Evolutionary conservation across 2,113 vertebrate genomes (phyloP), one percentile per base, ranked within the genome.

Genomic region (Lophochroa leadbeateri): DNA sequence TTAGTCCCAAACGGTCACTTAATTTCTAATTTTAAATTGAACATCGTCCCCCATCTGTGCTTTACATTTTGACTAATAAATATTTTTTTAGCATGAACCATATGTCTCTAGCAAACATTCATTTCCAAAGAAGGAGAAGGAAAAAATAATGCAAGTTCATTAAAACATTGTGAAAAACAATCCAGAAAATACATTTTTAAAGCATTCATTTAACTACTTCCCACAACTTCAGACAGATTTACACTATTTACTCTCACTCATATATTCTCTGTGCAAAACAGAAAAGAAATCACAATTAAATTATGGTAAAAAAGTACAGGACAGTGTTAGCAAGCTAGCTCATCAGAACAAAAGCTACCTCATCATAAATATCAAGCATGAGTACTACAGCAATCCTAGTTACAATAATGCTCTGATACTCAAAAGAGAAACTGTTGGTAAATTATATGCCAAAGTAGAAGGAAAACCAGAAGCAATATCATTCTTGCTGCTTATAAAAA

Each of bases 11-110:
- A 60, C 3, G 18, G 21, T 72, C 0, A 0, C n/a, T 71, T 92
- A 44, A 83, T 95, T 88, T 83, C 82, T 86, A 81, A 93, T 93
- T 67, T 78, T 19, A 33, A 55, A 70, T 91, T 81, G 20, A 69
- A 21, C 44, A 74, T 55, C 58, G 46, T 53, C 17, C 49, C 41
- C 61, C 64, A 78, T 74, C 71, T 93, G 58, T 63, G 68, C 43
- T 67, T 55, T 74, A 53, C 10, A 43, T 86, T 90, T 86, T 41
- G 20, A 86, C 16, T 64, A 49, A 77, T 37, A 70, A 0, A 3
- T 41, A 24, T 70, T 35, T 75, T 76, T 86, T 89, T 60, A 91
- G 33, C 0, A 1, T 43, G 33, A 83, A 46, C 43, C 28, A 25
- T 37, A 37, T 67, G 41, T 61, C 63, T 72, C 47, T 14, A 81